Percentiles rank a stretch among this genome's conserved stretches.
phyloP scores from a whole-genome alignment of 1,140 invertebrate genomes.

The Drosophila sucinea region DNA sequence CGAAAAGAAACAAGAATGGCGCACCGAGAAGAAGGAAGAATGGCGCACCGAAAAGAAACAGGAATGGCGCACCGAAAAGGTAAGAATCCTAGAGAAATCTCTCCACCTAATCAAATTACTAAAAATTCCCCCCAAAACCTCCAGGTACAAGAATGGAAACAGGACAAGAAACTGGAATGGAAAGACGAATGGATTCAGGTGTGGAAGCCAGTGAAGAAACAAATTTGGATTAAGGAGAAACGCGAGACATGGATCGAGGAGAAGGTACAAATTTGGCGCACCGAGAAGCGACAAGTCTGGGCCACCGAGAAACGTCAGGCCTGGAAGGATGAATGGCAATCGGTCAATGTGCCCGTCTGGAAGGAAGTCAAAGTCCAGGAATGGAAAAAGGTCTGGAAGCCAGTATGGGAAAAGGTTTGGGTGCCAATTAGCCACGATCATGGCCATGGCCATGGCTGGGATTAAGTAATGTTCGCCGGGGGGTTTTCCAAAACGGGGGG shows the following conservation, averaged over 20 bases:
- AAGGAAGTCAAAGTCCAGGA: constrained; percentile 88
- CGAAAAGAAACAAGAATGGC: constrained; percentile 90
- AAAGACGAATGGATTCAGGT: constrained; percentile 90
- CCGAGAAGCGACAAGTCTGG: constrained; percentile 91
- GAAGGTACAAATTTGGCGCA: constrained; percentile 90
- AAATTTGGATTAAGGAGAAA: constrained; percentile 90
- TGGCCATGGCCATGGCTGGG: constrained; percentile 84
- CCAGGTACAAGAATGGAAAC: constrained; percentile 86
- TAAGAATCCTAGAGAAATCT: constrained; percentile 83
- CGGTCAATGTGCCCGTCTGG: constrained; percentile 85
- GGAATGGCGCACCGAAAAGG: constrained; percentile 88
- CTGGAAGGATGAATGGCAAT: constrained; percentile 90
- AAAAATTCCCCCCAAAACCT: too few relatives aligned
- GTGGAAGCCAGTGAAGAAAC: constrained; percentile 90
- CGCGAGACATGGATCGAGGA: constrained; percentile 90
- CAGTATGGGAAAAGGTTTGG: constrained; percentile 91
- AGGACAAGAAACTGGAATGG: constrained; percentile 90
- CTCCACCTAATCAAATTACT: neutral
- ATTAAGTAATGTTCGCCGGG: constrained; percentile 81
- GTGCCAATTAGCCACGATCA: constrained; percentile 85
- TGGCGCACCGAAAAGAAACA: constrained; percentile 88
- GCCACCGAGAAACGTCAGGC: constrained; percentile 89
- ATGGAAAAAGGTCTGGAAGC: constrained; percentile 90
- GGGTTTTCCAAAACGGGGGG: neutral
- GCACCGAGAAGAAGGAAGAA: constrained; percentile 87